A percentile compares a stretch with the other conserved stretches of the same genome.
Conservation (phyloP, 23 tunicate genomes). For the Diplosoma virens region DNA sequence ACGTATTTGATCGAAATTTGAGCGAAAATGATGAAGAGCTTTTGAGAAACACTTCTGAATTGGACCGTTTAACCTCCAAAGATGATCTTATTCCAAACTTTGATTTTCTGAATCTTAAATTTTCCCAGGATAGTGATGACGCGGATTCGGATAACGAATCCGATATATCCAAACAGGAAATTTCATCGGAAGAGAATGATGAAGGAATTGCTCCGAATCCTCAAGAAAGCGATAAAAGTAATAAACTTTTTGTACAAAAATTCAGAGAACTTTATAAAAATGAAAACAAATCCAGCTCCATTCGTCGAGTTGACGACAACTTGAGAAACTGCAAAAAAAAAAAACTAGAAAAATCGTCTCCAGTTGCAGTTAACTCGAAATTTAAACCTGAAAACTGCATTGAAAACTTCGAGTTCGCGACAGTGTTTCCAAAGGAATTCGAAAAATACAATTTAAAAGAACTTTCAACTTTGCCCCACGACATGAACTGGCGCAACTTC, state of each 20-base stretch:
- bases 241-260: not conserved
- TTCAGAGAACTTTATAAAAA: conserved; percentile 40
- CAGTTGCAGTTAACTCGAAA: not conserved
- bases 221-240: not conserved
- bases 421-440: conserved; percentile 32
- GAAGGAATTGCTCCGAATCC: not conserved
- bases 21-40: no score
- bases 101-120: not conserved
- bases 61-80: no score
- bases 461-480: conserved; percentile 37
- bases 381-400: not conserved
- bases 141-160: conserved; percentile 24
- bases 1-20: not conserved
- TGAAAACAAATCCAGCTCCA: conserved; percentile 20
- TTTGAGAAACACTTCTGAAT: no score
- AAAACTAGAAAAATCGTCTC: not conserved
- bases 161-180: conserved; percentile 49
- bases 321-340: not conserved
- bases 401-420: conserved; percentile 17
- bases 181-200: conserved; percentile 21
- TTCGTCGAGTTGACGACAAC: not conserved
- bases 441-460: conserved; percentile 28
- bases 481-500: conserved; percentile 33
- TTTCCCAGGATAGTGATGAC: not conserved
- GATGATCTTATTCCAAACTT: not conserved